These are phyloP conservation scores for Teleogryllus oceanicus DNA, from an alignment of 2,888 invertebrate genomes.

Conservation along the genomic window DNA sequence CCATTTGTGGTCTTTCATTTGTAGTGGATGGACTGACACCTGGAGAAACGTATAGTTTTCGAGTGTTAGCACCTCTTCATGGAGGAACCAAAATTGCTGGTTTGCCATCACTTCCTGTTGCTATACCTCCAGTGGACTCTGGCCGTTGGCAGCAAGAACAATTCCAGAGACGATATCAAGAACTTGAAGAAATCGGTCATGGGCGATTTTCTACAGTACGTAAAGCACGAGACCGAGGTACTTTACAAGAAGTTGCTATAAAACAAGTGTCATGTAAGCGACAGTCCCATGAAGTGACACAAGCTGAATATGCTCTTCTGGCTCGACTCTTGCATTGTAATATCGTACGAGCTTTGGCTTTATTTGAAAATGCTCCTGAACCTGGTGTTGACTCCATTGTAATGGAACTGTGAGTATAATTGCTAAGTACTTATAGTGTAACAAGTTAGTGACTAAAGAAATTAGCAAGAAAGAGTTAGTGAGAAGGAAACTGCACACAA, in stretches of 20 bases:
- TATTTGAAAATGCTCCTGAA: conserved; percentile 70
- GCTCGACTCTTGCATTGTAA: conserved; percentile 67
- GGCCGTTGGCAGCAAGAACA: conserved; percentile 64
- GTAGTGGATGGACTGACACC: conserved; percentile 43
- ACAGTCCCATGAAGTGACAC: conserved; percentile 62
- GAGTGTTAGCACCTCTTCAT: conserved; percentile 51
- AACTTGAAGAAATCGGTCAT: conserved; percentile 64
- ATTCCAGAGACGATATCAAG: conserved; percentile 55
- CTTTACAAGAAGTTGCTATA: conserved; percentile 70
- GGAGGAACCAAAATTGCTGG: conserved; percentile 56
- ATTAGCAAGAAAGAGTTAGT: too few relatives aligned
- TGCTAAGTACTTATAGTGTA: not conserved
- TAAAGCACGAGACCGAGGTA: conserved; percentile 69
- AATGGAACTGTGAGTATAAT: conserved; percentile 63
- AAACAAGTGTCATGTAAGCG: conserved; percentile 65
- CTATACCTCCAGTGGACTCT: conserved; percentile 60
- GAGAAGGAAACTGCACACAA: too few relatives aligned
- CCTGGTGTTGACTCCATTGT: conserved; percentile 70
- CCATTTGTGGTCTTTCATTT: conserved; percentile 37
- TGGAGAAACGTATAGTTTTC: conserved; percentile 69
- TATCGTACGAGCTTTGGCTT: conserved; percentile 68
- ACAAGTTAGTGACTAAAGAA: too few relatives aligned
- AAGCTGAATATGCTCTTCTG: conserved; percentile 67
- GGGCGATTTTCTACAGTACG: conserved; percentile 68
- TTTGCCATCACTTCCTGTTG: conserved; percentile 58